These are phyloP conservation scores for Pantelozetes paolii DNA, from an alignment of 2,888 invertebrate species.

Conservation along the genomic window DNA sequence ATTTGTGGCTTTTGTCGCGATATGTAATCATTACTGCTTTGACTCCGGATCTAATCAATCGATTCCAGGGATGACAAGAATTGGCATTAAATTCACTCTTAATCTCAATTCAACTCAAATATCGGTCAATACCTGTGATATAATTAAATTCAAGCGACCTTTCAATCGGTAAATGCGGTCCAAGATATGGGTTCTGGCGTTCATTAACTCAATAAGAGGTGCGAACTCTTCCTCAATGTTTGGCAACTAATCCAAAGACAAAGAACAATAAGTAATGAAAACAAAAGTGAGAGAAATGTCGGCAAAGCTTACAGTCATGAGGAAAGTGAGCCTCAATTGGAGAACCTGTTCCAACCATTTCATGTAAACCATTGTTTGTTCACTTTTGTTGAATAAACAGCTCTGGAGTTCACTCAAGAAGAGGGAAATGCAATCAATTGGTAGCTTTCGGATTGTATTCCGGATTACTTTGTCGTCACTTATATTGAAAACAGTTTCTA, in stretches of 20 bases:
- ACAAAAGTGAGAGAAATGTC: constrained; percentile 2
- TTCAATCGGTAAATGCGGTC: constrained; percentile 59
- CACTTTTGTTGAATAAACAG: constrained; percentile 46
- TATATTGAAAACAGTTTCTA: constrained; percentile 66
- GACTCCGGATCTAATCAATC: neutral
- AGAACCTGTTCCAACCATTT: constrained; percentile 62
- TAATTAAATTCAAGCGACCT: constrained; percentile 61
- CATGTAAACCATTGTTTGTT: constrained; percentile 41
- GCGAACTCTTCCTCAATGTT: constrained; percentile 59
- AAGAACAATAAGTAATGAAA: neutral
- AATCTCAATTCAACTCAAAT: neutral
- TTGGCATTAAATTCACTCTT: neutral
- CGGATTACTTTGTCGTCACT: constrained; percentile 65
- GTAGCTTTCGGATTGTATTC: constrained; percentile 70
- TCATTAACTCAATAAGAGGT: constrained; percentile 60
- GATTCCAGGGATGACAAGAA: neutral
- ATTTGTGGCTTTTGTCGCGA: constrained; percentile 6
- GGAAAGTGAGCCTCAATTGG: constrained; percentile 60
- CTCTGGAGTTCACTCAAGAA: constrained; percentile 65
- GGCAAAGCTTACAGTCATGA: constrained; percentile 59
- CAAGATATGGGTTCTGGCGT: constrained; percentile 58
- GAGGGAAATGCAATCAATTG: constrained; percentile 67
- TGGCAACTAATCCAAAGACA: constrained; percentile 55
- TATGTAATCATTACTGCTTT: neutral
- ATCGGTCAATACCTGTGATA: constrained; percentile 43